A percentile compares a stretch with the other conserved stretches of the same genome.
These are phyloP conservation scores for Aphrocallistes beatrix DNA, from an alignment of 37 sponge, comb jelly and placozoan species.

Conservation along the genomic window DNA sequence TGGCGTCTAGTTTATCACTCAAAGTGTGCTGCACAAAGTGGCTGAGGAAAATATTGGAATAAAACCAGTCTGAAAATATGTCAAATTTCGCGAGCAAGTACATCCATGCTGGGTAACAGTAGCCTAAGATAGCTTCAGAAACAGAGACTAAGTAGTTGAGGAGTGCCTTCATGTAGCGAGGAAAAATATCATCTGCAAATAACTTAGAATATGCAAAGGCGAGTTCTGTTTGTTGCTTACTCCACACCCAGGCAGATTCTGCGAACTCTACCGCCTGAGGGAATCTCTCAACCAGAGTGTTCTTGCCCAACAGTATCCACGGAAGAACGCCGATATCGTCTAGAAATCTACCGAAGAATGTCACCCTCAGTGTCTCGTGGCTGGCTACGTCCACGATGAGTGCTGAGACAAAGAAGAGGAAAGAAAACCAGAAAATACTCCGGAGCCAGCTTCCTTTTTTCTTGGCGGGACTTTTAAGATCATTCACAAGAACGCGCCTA, in stretches of 20 bases:
- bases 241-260: background rate
- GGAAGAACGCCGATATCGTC: background rate
- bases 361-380: background rate
- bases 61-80: background rate
- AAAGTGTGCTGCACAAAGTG: constrained; percentile 16
- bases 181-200: background rate
- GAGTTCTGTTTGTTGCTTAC: background rate
- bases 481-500: background rate
- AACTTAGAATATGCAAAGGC: background rate
- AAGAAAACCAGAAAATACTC: background rate
- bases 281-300: background rate
- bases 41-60: background rate
- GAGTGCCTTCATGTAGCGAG: background rate
- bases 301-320: background rate
- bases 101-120: background rate
- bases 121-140: background rate
- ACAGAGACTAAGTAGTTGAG: background rate
- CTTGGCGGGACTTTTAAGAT: too few relatives aligned
- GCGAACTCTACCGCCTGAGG: background rate
- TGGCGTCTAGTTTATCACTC: background rate
- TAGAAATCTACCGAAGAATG: background rate
- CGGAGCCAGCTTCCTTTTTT: background rate
- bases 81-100: background rate
- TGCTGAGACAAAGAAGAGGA: background rate
- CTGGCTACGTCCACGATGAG: background rate